Base-by-base conservation (phyloP, 2,797 vertebrate species). In the Alauda arvensis region DNA sequence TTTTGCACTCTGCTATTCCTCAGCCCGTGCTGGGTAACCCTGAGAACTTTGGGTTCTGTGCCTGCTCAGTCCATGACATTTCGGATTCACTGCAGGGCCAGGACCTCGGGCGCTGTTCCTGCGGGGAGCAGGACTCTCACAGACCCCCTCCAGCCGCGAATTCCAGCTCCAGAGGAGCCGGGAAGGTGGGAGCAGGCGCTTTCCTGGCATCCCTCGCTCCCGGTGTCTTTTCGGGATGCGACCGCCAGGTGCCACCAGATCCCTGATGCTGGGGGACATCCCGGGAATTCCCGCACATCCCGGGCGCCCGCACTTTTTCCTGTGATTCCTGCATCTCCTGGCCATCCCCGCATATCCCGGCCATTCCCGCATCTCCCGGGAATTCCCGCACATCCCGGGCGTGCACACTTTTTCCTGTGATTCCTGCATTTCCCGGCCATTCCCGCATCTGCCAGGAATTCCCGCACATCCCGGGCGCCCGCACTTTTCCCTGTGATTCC, bases 51-150 rank as follows among this genome's bases (percentile, higher is more conserved):
- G 13, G 0, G 34, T 42, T 15, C 1, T 1, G 46, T 29, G 53
- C 3, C 67, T 12, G 5, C 4, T 31, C 48, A 6, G 9, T 5
- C 60, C 3, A 1, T 2, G 37, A 3, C 8, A 25, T 26, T 45
- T 18, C 0, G 15, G 34, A 14, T 3, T 10, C 4, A 1, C 0
- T 2, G 3, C 24, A 7, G 33, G 4, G 10, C 14, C 28, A 4
- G 49, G 11, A 9, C 52, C 17, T 10, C 8, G 33, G 17, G 0
- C 18, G 1, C 12, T 17, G 24, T 4, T 60, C 33, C 63, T 8
- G 67, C 1, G 12, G 17, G 25, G 39, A 26, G 0, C 48, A 8
- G 45, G 40, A 45, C 39, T 4, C 25, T 10, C 55, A 1, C 37
- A 2, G 61, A 1, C 7, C 3, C 43, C 46, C 45, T 39, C 7